phyloP scores from a whole-genome alignment of 2,113 vertebrate species.

The Ochotona curzoniae region DNA sequence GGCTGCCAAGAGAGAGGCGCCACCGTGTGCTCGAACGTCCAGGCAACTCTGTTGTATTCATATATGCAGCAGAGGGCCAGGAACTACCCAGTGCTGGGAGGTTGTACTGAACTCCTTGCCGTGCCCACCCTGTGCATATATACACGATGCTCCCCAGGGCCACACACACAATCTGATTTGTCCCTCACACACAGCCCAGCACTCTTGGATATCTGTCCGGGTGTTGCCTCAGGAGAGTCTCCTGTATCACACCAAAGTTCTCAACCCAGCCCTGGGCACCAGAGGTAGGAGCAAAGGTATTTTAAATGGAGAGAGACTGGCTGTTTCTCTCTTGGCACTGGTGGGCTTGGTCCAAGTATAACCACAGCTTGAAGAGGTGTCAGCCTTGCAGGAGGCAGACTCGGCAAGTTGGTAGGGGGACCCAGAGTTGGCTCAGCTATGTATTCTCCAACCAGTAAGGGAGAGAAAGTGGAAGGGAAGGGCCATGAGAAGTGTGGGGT shows the following conservation, averaged over 20 bases:
- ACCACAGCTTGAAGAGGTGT: neutral
- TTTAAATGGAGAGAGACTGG: neutral
- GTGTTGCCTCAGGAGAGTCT: neutral
- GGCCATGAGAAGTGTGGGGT: fast-evolving
- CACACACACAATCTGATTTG: too few relatives aligned
- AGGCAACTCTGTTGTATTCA: neutral
- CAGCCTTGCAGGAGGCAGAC: neutral
- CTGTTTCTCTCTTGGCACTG: neutral
- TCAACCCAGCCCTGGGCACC: neutral
- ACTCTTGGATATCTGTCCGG: neutral
- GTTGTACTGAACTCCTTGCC: neutral
- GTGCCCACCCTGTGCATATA: neutral
- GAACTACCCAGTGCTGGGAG: neutral
- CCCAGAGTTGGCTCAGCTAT: too few relatives aligned
- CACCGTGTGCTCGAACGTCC: neutral
- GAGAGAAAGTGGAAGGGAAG: too few relatives aligned
- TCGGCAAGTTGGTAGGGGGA: neutral
- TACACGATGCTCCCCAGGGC: neutral
- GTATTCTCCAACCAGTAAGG: too few relatives aligned
- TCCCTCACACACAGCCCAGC: too few relatives aligned
- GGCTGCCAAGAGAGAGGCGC: neutral
- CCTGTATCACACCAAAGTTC: neutral
- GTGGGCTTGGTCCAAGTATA: neutral
- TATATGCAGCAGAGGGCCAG: neutral
- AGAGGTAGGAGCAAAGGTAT: neutral